These are phyloP conservation scores for Steinernema khuongi DNA, from an alignment of 1,140 invertebrate species.

Conservation along the genomic window DNA sequence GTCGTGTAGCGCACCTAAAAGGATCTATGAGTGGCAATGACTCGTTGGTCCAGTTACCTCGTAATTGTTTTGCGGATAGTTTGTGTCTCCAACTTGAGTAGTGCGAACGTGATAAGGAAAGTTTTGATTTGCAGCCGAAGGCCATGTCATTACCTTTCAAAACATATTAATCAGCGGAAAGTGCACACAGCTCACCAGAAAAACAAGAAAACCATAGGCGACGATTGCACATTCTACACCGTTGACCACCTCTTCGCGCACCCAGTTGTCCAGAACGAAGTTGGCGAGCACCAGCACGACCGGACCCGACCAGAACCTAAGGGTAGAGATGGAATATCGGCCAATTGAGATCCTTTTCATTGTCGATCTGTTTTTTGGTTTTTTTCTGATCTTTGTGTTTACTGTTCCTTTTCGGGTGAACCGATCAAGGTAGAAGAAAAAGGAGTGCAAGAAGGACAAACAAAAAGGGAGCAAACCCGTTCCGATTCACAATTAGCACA, in stretches of 20 bases:
- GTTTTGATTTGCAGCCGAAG: slow-evolving; percentile 74
- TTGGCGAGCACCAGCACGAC: slow-evolving; percentile 75
- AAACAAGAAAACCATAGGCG: slow-evolving; percentile 73
- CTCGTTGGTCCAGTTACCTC: not conserved
- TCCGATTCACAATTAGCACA: no score
- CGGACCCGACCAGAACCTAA: slow-evolving; percentile 72
- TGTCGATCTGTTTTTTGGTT: no score
- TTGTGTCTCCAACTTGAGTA: slow-evolving; percentile 64
- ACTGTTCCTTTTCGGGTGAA: not conserved
- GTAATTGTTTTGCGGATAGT: slow-evolving; percentile 34
- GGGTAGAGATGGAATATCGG: slow-evolving; percentile 22
- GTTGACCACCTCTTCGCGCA: slow-evolving; percentile 79
- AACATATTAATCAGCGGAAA: slow-evolving; percentile 22
- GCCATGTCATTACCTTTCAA: slow-evolving; percentile 71
- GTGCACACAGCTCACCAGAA: slow-evolving; percentile 66
- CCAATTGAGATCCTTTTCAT: no score
- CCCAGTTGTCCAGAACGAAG: slow-evolving; percentile 77
- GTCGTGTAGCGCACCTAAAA: slow-evolving; percentile 9
- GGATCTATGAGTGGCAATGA: not conserved
- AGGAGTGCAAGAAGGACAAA: not conserved
- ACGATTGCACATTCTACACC: slow-evolving; percentile 72
- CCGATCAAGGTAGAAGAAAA: not conserved
- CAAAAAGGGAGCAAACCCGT: slow-evolving; percentile 21
- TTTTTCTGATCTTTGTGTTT: slow-evolving; percentile 12
- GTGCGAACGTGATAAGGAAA: slow-evolving; percentile 80